These are phyloP conservation scores for Cyphomyrus discorhynchus DNA, from an alignment of 2,113 vertebrate genomes.

Conservation along the genomic window DNA sequence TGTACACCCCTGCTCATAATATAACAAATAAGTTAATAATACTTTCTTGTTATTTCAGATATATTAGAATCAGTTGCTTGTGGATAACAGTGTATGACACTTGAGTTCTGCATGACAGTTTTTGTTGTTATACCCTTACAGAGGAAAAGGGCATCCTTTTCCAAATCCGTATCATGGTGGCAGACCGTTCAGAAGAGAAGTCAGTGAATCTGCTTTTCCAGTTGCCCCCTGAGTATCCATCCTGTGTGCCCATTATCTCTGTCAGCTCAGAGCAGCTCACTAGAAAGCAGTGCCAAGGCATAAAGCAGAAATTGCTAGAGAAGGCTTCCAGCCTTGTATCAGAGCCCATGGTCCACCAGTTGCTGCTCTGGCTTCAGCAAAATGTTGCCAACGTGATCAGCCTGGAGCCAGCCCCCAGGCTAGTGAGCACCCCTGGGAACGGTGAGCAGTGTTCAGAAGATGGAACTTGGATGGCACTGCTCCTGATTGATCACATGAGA, in stretches of 20 bases:
- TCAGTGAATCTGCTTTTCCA: slow-evolving; percentile 66
- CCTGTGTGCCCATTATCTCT: slow-evolving; percentile 59
- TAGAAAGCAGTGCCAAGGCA: slow-evolving; percentile 55
- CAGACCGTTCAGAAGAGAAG: slow-evolving; percentile 48
- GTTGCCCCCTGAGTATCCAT: slow-evolving; percentile 66
- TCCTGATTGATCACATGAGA: slow-evolving; percentile 79
- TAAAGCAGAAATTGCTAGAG: slow-evolving; percentile 59
- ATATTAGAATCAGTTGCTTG: background rate
- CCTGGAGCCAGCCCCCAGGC: slow-evolving; percentile 35
- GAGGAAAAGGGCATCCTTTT: slow-evolving; percentile 61
- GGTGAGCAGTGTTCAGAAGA: slow-evolving; percentile 37
- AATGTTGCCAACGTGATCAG: slow-evolving; percentile 53
- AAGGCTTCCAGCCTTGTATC: slow-evolving; percentile 57
- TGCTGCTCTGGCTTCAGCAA: slow-evolving; percentile 71
- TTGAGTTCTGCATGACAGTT: background rate
- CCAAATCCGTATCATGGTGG: slow-evolving; percentile 60
- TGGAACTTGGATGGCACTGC: slow-evolving; percentile 20
- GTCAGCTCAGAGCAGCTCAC: slow-evolving; percentile 66
- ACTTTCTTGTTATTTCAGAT: background rate
- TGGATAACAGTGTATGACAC: background rate
- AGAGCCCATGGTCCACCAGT: slow-evolving; percentile 69
- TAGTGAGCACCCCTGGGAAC: background rate
- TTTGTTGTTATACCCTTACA: slow-evolving; percentile 31
- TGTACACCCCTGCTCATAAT: background rate
- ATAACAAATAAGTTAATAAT: background rate